Evolutionary conservation across 2,113 vertebrate genomes (phyloP).

Genomic region (Cheirogaleus medius): DNA sequence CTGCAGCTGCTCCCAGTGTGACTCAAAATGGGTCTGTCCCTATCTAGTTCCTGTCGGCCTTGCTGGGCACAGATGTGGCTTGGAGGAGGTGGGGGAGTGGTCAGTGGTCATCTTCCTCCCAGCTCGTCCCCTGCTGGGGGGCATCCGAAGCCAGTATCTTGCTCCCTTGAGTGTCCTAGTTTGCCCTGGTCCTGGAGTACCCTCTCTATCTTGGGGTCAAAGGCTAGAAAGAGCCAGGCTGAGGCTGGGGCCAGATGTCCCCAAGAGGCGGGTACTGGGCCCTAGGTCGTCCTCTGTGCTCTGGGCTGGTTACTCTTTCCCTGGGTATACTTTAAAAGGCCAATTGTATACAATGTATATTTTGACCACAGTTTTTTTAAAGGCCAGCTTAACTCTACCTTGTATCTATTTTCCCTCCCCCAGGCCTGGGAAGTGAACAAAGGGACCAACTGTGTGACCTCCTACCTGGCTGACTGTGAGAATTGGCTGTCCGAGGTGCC

Average conservation of each 20-base stretch:
- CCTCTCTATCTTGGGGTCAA: neutral
- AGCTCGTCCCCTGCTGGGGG: neutral
- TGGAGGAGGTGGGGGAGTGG: neutral
- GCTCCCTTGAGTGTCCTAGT: neutral
- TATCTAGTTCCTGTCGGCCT: neutral
- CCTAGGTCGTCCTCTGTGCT: neutral
- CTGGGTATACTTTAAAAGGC: neutral
- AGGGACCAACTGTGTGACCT: conserved; percentile 89
- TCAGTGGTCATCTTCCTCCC: neutral
- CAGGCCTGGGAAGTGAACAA: conserved; percentile 89
- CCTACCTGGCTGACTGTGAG: conserved; percentile 88
- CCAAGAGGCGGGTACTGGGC: neutral
- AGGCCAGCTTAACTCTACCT: neutral
- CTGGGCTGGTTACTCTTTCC: neutral
- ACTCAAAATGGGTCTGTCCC: neutral
- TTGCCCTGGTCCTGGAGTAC: neutral
- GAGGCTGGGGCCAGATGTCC: neutral
- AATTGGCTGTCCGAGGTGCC: conserved; percentile 84
- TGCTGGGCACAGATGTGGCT: neutral
- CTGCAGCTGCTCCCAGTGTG: neutral
- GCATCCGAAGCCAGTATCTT: neutral
- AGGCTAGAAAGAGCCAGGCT: neutral
- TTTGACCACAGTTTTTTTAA: neutral
- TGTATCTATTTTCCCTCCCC: neutral
- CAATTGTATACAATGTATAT: neutral